phyloP scores from a whole-genome alignment of 1,140 invertebrate genomes.

The Zophobas atratus region DNA sequence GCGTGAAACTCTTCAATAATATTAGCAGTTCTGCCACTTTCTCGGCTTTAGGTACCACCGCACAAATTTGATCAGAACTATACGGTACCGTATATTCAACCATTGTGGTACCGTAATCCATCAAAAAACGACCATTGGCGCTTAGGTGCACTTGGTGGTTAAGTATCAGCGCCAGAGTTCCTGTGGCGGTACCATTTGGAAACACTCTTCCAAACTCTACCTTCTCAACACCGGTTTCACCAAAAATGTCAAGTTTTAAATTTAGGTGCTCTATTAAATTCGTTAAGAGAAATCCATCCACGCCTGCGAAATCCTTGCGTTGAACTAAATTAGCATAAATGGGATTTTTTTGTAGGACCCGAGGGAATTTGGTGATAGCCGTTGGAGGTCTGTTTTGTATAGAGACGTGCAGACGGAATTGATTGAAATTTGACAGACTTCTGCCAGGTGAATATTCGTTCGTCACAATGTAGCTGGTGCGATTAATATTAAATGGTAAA shows the following conservation, averaged over 20 bases:
- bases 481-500: too few relatives aligned
- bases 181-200: slow-evolving; percentile 62
- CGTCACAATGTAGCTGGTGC: not conserved
- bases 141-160: slow-evolving; percentile 63
- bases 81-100: slow-evolving; percentile 63
- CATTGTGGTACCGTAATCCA: slow-evolving; percentile 61
- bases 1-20: slow-evolving; percentile 65
- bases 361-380: not conserved
- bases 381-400: slow-evolving; percentile 17
- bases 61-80: slow-evolving; percentile 55
- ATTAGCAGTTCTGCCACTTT: slow-evolving; percentile 66
- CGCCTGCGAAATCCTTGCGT: slow-evolving; percentile 47
- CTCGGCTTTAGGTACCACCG: slow-evolving; percentile 66
- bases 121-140: slow-evolving; percentile 66
- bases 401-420: not conserved
- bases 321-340: not conserved
- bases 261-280: slow-evolving; percentile 64
- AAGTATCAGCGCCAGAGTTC: slow-evolving; percentile 65
- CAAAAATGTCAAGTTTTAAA: slow-evolving; percentile 60
- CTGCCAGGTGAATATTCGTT: not conserved
- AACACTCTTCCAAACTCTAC: slow-evolving; percentile 61
- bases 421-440: not conserved
- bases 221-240: slow-evolving; percentile 40
- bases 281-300: slow-evolving; percentile 63
- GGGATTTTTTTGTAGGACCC: not conserved